These are phyloP conservation scores for Corythaeola cristata DNA, from an alignment of 2,113 vertebrate genomes.

Conservation along the genomic window DNA sequence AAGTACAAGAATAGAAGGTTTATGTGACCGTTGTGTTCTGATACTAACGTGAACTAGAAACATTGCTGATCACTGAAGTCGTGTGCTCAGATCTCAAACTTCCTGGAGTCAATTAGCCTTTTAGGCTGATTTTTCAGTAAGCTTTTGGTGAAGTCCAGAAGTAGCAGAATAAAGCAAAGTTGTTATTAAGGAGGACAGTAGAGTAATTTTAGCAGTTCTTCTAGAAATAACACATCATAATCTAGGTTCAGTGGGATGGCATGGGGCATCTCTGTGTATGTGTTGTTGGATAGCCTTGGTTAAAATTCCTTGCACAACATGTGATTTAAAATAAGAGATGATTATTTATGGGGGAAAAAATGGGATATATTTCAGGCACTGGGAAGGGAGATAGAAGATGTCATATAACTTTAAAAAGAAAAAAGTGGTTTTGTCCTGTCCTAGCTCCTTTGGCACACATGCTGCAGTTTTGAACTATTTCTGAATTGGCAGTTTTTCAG, in stretches of 20 bases:
- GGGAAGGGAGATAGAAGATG: neutral
- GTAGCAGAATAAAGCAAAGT: neutral
- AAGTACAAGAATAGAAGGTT: neutral
- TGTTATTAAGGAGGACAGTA: neutral
- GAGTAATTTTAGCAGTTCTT: neutral
- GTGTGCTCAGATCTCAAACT: neutral
- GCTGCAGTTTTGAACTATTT: neutral
- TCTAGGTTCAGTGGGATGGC: neutral
- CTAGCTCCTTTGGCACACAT: neutral
- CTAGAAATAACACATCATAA: neutral
- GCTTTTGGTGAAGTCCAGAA: neutral
- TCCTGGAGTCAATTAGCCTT: neutral
- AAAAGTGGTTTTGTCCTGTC: neutral
- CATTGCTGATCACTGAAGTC: neutral
- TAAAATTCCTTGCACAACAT: neutral
- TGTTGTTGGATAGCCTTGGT: neutral
- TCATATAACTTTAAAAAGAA: neutral
- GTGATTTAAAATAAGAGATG: neutral
- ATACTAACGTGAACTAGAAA: neutral
- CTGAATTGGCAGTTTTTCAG: slow-evolving; percentile 1
- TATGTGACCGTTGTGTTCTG: neutral
- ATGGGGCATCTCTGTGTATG: neutral
- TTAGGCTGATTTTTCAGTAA: neutral
- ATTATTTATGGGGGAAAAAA: neutral
- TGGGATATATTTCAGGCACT: neutral